Conservation (phyloP, 2,113 vertebrate genomes). For the Pogona vitticeps region DNA sequence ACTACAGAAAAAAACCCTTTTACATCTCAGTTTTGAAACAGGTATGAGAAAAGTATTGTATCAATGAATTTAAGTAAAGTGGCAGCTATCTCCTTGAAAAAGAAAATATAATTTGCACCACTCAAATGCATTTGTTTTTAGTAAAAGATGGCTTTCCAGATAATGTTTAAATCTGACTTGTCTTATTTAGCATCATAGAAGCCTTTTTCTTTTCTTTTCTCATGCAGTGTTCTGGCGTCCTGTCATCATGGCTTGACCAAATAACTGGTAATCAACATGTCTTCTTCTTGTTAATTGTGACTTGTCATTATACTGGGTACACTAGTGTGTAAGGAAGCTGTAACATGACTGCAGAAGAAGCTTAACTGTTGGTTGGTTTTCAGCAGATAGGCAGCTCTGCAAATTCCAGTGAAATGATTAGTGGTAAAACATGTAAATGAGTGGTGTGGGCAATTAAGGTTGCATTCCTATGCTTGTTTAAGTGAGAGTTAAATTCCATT, state of each 20-base stretch:
- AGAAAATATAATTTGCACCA: background rate
- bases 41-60: background rate
- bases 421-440: background rate
- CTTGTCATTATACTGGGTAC: background rate
- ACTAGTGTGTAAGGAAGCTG: background rate
- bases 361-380: background rate
- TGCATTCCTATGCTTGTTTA: background rate
- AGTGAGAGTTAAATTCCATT: background rate
- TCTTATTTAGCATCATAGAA: conserved; percentile 25
- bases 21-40: background rate
- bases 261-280: conserved; percentile 43
- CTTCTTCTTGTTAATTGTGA: background rate
- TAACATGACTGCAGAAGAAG: background rate
- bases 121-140: background rate
- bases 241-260: background rate
- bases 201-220: background rate
- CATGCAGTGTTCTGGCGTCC: conserved; percentile 30
- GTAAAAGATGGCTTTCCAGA: background rate
- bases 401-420: background rate
- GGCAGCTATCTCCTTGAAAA: background rate
- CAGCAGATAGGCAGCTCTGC: background rate
- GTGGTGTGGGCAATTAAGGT: background rate
- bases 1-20: too few species aligned
- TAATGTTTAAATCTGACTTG: rapidly evolving
- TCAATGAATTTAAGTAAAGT: background rate